A percentile compares a stretch with the other conserved stretches of the same genome.
These are phyloP conservation scores for Xiphorhynchus erythropygius DNA, from an alignment of 2,797 vertebrate genomes.

Conservation along the genomic window DNA sequence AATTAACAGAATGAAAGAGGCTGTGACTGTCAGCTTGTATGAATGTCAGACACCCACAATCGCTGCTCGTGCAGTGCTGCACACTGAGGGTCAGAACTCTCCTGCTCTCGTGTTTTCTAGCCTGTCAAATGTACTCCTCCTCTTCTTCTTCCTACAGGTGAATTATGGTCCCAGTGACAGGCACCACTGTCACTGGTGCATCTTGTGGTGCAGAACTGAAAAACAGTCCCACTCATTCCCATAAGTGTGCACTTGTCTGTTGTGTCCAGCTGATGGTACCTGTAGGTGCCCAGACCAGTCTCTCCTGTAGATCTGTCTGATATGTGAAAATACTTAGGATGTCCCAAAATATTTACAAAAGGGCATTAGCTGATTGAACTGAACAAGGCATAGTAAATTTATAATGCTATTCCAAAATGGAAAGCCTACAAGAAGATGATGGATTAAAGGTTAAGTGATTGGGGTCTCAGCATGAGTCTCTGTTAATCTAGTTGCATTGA, in stretches of 20 bases:
- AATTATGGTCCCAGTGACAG: background rate
- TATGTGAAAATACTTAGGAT: background rate
- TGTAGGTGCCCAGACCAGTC: background rate
- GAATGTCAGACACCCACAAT: too few species aligned
- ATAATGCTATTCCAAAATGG: background rate
- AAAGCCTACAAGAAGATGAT: background rate
- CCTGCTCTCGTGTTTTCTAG: background rate
- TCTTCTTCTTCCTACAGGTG: background rate
- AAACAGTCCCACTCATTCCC: background rate
- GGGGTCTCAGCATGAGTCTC: background rate
- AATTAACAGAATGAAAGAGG: too few species aligned
- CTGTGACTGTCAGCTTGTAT: too few species aligned
- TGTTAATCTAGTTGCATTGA: background rate
- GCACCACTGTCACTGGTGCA: background rate
- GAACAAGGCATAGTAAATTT: background rate
- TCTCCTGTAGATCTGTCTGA: background rate
- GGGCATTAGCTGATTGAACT: background rate
- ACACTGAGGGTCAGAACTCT: background rate
- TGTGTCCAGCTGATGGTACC: background rate
- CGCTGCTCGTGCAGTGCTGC: background rate
- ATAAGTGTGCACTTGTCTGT: background rate
- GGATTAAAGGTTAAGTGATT: constrained; percentile 56
- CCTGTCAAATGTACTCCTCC: background rate
- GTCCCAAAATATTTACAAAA: background rate
- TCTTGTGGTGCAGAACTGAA: background rate